A percentile compares a stretch with the other conserved stretches of the same genome.
Evolutionary conservation across 2,888 invertebrate genomes (phyloP).

Genomic region (Lasioglossum vierecki): DNA sequence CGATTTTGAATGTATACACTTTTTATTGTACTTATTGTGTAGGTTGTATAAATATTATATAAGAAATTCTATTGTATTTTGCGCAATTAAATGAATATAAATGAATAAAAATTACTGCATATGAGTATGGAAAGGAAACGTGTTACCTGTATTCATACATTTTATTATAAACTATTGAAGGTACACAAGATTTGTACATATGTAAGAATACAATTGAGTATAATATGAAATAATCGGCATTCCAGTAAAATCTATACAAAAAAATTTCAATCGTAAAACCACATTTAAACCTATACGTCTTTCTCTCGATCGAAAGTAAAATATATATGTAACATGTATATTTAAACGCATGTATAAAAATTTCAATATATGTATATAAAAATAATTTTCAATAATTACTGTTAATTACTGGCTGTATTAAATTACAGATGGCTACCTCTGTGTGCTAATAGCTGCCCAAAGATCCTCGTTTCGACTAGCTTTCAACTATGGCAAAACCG

Average conservation of each 20-base stretch:
- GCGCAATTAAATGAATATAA: constrained; percentile 67
- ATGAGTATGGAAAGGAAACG: constrained; percentile 27
- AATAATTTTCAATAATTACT: constrained; percentile 29
- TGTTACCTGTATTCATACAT: constrained; percentile 47
- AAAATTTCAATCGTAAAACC: constrained; percentile 34
- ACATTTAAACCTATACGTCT: constrained; percentile 29
- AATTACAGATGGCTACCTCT: constrained; percentile 13
- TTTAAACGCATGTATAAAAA: constrained; percentile 35
- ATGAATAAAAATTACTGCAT: constrained; percentile 71
- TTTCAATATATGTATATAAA: constrained; percentile 45
- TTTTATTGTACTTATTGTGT: constrained; percentile 61
- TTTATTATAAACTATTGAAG: constrained; percentile 69
- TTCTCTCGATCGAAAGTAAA: constrained; percentile 26
- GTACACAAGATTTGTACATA: constrained; percentile 59
- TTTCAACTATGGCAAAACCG: constrained; percentile 50
- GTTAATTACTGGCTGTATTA: constrained; percentile 12
- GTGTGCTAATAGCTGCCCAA: constrained; percentile 7
- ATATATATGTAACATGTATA: constrained; percentile 21
- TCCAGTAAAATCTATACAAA: constrained; percentile 42
- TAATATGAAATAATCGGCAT: constrained; percentile 63
- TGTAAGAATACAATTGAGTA: constrained; percentile 51
- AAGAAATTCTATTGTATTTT: constrained; percentile 67
- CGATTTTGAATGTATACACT: constrained; percentile 42
- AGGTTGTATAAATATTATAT: constrained; percentile 63
- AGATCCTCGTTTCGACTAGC: constrained; percentile 49